Evolutionary conservation across 1,140 invertebrate species (phyloP), one percentile per base, ranked within the genome.

Genomic region (Coptotermes formosanus): DNA sequence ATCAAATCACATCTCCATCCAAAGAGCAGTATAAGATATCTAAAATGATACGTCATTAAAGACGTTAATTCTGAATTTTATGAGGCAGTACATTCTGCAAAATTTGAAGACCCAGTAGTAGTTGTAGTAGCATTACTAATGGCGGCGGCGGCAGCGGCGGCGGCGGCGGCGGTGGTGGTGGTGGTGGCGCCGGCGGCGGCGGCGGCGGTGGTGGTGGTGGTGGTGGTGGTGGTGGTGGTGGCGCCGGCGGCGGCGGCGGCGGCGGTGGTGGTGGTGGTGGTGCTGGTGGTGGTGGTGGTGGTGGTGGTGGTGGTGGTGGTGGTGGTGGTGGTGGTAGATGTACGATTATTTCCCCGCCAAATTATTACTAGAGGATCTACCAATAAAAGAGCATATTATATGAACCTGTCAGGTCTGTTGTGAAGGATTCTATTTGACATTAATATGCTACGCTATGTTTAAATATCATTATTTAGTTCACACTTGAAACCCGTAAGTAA

Each of bases 281-380:
- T 85, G 43, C 59, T 87, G 4, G 84, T 87, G 25, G 82, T 87
- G 48, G 83, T 87, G 43, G 87, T 85, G 21, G 52, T 87, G 9
- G 83, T 85, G 19, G 52, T 87, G 64, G 86, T 87, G 14, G 82
- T 43, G 14, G 86, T 87, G 48, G 86, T 87, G 44, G 86, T 87
- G 43, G 86, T 85, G 64, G 86, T 87, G 3, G 32, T 87, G 86
- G 86, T 87, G 43, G 86, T 87, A 55, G 11, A 52, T 32, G 11
- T 87, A 69, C 25, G 38, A 38, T 38, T 38, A 38, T 38, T 38
- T 38, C 38, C 38, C 38, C 38, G 2, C 2, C 38, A 38, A 38
- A 38, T n/a, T n/a, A 38, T 38, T 38, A 38, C 4, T 38, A 38
- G 4, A 2, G 4, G 38, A 4, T 38, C 38, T 38, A 38, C 38